Conservation (phyloP, 2,113 vertebrate genomes). For the Pleuronectes platessa region DNA sequence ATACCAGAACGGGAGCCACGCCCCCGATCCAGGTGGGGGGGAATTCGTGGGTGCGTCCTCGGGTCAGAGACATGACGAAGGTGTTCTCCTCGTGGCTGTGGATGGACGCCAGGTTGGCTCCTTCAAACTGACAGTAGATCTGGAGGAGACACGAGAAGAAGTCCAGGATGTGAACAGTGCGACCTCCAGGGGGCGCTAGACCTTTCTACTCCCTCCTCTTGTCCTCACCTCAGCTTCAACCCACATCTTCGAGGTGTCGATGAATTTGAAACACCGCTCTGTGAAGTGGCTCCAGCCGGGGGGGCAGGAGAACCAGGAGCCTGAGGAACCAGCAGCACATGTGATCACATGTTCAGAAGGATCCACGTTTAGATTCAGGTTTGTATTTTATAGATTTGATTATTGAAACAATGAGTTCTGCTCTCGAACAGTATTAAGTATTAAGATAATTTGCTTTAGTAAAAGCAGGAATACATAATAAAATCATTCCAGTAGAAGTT, state of each 20-base stretch:
- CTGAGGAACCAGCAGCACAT: neutral
- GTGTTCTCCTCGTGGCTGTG: constrained; percentile 20
- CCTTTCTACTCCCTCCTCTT: neutral
- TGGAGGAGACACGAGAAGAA: neutral
- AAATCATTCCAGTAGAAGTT: no score
- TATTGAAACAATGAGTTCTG: no score
- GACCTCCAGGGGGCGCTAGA: neutral
- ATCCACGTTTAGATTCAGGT: no score
- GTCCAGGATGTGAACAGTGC: neutral
- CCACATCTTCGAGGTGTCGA: constrained; percentile 47
- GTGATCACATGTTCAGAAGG: neutral
- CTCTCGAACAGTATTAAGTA: no score
- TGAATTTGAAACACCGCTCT: constrained; percentile 1
- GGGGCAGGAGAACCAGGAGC: neutral
- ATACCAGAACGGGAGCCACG: neutral
- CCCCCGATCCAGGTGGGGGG: constrained; percentile 56
- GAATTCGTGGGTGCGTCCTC: neutral
- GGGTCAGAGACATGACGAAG: constrained; percentile 45
- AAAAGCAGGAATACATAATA: no score
- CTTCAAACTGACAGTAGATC: constrained; percentile 53
- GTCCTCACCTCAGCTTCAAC: constrained; percentile 50
- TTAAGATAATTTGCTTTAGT: no score
- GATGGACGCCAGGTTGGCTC: constrained; percentile 45
- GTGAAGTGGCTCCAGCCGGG: neutral
- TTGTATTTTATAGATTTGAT: no score